Base-by-base conservation (phyloP, 37 sponge, comb jelly and placozoan genomes). In the Chondrosia reniformis region DNA sequence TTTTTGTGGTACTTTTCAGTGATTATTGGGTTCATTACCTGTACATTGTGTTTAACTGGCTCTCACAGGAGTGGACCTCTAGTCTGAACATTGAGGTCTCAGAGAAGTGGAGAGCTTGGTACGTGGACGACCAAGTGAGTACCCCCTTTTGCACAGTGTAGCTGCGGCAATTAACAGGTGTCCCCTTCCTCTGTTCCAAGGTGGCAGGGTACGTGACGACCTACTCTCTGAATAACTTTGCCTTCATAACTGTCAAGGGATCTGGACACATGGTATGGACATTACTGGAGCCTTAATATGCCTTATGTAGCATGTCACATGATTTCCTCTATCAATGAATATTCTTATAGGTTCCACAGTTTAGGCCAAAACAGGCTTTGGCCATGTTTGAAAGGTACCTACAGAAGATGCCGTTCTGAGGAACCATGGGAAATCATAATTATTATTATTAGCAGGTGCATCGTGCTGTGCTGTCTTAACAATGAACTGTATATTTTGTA, bases 171-270 rank as follows among this genome's bases (percentile, higher is more conserved):
- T 10, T 49, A 49, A 49, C 52, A 49, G 6, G 52, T 75, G 22
- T n/a, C 6, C 5, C 38, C 54, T 75, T 8, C 21, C 27, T 36
- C n/a, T 3, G 27, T 56, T 33, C 58, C 37, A 57, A 92, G 91
- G 94, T 93, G 8, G 94, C 88, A 40, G 94, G 94, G 27, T 93
- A 93, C 57, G 84, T 93, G 33, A 89, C 91, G n/a, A 55, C 63
- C 62, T 93, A 93, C 45, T 76, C 82, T 17, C 33, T 21, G 9
- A 89, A 89, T 46, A 65, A 67, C 63, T 92, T 92, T 76, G 62
- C 78, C 38, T 93, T 93, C 77, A 76, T 93, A 46, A 93, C 94
- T 3, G 91, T 93, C 31, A 83, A 84, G 55, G 94, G 94, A 27
- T 77, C 94, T 32, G 94, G 94, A 32, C 94, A 93, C 71, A 93